Conservation (phyloP, 2,797 vertebrate genomes). For the Neoniphon sammara region DNA sequence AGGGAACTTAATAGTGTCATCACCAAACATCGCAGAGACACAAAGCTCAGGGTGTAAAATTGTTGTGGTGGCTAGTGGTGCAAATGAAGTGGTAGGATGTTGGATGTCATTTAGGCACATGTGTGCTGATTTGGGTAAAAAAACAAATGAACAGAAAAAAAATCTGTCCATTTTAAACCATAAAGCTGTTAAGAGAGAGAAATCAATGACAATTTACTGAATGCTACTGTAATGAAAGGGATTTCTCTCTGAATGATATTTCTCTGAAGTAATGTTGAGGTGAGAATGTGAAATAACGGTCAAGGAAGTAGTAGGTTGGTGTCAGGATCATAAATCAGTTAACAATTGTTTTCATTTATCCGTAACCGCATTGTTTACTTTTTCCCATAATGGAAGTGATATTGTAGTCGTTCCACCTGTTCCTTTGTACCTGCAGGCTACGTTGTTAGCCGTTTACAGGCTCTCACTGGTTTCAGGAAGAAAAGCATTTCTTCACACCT, state of each 20-base stretch:
- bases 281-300: constrained; percentile 11
- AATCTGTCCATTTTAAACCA: neutral
- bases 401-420: constrained; percentile 20
- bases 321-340: constrained; percentile 29
- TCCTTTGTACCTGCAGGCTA: constrained; percentile 23
- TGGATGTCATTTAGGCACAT: neutral
- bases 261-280: constrained; percentile 5
- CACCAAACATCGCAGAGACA: neutral
- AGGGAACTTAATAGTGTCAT: neutral
- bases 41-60: neutral
- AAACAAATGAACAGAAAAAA: no score
- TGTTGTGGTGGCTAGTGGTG: neutral
- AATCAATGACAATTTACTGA: neutral
- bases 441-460: constrained; percentile 27
- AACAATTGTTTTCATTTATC: constrained; percentile 24
- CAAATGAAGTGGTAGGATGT: neutral
- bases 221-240: neutral
- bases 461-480: constrained; percentile 24
- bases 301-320: constrained; percentile 26
- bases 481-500: constrained; percentile 11
- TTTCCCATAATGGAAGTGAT: constrained; percentile 19
- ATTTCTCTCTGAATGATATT: no score
- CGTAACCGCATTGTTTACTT: constrained; percentile 20
- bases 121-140: neutral
- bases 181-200: neutral